Conservation (phyloP, 2,888 invertebrate species). For the Conomelus anceps region DNA sequence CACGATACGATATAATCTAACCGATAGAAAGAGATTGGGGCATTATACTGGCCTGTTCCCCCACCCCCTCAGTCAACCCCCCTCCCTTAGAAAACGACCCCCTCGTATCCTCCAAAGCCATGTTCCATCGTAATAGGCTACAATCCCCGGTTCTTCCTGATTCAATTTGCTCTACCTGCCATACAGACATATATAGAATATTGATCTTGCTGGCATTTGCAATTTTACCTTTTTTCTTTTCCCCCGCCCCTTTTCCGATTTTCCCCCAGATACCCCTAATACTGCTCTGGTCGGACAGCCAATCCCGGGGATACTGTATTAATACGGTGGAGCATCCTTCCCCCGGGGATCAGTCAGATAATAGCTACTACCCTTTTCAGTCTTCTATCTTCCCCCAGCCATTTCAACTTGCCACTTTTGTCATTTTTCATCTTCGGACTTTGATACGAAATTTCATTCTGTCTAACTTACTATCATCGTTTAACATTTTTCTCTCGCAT, state of each 20-base stretch:
- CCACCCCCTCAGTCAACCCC: background rate
- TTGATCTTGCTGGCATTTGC: background rate
- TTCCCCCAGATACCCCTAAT: background rate
- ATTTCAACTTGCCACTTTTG: background rate
- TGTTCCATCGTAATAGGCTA: background rate
- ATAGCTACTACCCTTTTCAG: background rate
- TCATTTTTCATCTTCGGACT: background rate
- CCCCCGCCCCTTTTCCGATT: background rate
- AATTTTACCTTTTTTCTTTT: background rate
- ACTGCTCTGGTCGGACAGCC: background rate
- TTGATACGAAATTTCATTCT: background rate
- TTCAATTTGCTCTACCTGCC: background rate
- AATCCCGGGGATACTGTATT: background rate
- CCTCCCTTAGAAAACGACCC: background rate
- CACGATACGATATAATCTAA: background rate
- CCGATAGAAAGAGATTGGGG: background rate
- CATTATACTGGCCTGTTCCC: background rate
- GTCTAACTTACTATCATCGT: background rate
- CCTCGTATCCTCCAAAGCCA: background rate
- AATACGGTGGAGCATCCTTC: background rate
- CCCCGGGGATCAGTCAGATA: background rate
- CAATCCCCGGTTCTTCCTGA: background rate
- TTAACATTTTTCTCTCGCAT: background rate
- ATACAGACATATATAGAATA: background rate
- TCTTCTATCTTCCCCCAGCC: background rate